Conservation (phyloP, 2,888 invertebrate genomes). For the Argyra leucocephala region DNA sequence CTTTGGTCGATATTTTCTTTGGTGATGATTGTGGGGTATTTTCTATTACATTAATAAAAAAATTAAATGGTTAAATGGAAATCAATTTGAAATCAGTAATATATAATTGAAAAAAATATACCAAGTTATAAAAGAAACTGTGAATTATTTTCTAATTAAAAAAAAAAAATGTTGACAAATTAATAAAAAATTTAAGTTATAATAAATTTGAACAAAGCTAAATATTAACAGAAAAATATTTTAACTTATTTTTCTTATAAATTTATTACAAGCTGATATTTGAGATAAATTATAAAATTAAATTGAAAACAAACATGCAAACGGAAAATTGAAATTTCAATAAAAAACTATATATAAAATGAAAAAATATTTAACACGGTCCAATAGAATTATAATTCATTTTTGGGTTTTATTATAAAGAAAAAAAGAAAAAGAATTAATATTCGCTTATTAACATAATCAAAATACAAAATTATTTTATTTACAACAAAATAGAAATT, state of each 20-base stretch:
- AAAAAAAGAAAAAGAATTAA: too few relatives aligned
- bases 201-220: too few relatives aligned
- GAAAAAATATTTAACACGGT: background rate
- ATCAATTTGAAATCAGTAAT: background rate
- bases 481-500: background rate
- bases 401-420: background rate
- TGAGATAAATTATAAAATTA: background rate
- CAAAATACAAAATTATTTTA: background rate
- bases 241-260: too few relatives aligned
- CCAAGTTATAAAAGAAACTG: too few relatives aligned
- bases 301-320: background rate
- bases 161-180: too few relatives aligned
- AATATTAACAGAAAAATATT: too few relatives aligned
- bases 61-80: background rate
- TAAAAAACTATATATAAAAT: background rate
- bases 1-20: background rate
- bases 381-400: background rate
- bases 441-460: background rate
- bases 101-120: background rate
- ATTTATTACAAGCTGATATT: background rate
- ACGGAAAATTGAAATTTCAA: conserved; percentile 6
- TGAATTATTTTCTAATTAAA: too few relatives aligned
- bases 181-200: too few relatives aligned
- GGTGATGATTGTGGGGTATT: background rate
- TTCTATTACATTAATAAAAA: background rate